Evolutionary conservation across 2,797 vertebrate genomes (phyloP).

Genomic region (Pipistrellus pygmaeus): DNA sequence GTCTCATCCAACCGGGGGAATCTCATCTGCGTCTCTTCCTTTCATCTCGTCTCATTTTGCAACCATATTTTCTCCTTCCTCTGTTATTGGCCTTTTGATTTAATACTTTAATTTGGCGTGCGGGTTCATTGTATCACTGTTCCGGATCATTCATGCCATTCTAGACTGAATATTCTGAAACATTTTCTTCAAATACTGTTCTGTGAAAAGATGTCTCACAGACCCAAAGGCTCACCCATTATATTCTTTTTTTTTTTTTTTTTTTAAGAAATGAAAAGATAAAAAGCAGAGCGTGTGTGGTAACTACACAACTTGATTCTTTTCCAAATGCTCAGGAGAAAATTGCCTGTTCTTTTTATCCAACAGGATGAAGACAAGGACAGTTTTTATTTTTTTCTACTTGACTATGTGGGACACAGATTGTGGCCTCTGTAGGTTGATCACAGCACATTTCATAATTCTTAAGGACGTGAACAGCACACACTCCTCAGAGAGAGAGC

Average conservation of each 20-base stretch:
- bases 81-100: constrained; percentile 67
- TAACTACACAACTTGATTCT: background rate
- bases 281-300: background rate
- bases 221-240: constrained; percentile 1
- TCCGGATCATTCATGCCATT: constrained; percentile 58
- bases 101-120: constrained; percentile 68
- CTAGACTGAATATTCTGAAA: constrained; percentile 25
- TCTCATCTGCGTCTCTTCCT: background rate
- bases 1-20: constrained; percentile 11
- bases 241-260: constrained; percentile 12
- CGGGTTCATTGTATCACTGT: constrained; percentile 14
- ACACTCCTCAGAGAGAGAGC: background rate
- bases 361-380: background rate
- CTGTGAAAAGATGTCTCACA: constrained; percentile 45
- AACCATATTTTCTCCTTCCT: constrained; percentile 31
- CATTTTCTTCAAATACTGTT: constrained; percentile 48
- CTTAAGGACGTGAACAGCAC: background rate
- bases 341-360: background rate
- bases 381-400: background rate
- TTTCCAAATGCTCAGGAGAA: constrained; percentile 32
- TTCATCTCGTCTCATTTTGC: constrained; percentile 49
- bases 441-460: background rate
- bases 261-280: constrained; percentile 9
- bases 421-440: background rate
- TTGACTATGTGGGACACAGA: background rate